Percentiles rank a stretch among this genome's conserved stretches.
Conservation (phyloP, 2,797 vertebrate species). For the Spatula versicolor region DNA sequence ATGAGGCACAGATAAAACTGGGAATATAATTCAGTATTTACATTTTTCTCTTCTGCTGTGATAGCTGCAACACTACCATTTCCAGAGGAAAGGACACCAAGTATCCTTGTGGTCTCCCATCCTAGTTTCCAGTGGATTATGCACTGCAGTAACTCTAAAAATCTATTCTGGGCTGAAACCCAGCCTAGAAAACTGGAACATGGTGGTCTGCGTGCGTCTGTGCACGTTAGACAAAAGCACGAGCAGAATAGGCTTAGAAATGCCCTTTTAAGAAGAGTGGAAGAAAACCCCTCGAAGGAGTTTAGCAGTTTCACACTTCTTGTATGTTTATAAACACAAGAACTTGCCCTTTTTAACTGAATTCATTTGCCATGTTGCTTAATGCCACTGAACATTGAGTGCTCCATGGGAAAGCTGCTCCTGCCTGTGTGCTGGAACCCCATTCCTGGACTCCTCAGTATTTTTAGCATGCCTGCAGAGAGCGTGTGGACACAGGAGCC, state of each 20-base stretch:
- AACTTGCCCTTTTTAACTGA: conserved; percentile 45
- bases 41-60: background rate
- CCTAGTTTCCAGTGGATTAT: background rate
- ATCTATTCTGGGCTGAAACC: background rate
- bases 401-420: background rate
- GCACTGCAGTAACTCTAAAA: background rate
- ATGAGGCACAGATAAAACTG: background rate
- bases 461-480: background rate
- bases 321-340: conserved; percentile 15
- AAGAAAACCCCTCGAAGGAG: background rate
- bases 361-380: conserved; percentile 5
- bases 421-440: background rate
- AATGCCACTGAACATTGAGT: conserved; percentile 48
- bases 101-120: background rate
- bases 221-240: background rate
- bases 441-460: background rate
- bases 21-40: background rate
- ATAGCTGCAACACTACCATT: background rate
- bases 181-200: background rate
- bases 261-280: background rate
- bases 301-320: conserved; percentile 20
- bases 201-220: background rate
- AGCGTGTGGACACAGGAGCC: background rate
- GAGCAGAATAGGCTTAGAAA: background rate
- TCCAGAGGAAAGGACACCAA: background rate